Conservation (phyloP, 2,888 invertebrate species). For the Drosophila testacea region DNA sequence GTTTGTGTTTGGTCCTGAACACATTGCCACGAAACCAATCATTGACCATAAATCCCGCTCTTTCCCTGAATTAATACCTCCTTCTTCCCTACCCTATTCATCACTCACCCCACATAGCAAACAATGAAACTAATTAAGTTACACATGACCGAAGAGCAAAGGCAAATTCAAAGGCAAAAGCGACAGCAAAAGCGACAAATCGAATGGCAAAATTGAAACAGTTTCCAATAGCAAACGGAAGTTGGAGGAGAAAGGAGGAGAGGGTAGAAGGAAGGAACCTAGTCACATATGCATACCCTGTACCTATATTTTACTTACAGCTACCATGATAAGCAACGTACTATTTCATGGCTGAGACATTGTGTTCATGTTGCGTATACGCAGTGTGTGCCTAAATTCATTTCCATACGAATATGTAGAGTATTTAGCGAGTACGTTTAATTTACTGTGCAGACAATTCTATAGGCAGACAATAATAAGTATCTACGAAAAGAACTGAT, state of each 20-base stretch:
- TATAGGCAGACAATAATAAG: too few species aligned
- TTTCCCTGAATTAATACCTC: not conserved
- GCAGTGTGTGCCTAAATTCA: conserved; percentile 23
- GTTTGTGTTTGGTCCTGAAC: conserved; percentile 13
- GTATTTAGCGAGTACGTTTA: not conserved
- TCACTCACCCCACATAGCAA: conserved; percentile 35
- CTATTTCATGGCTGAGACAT: conserved; percentile 12
- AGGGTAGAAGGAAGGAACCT: not conserved
- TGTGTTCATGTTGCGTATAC: conserved; percentile 41
- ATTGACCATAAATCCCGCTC: conserved; percentile 39
- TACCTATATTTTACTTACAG: not conserved
- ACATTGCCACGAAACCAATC: conserved; percentile 38
- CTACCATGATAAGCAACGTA: conserved; percentile 6
- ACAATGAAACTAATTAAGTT: conserved; percentile 75
- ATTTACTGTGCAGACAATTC: not conserved
- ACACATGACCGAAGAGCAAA: conserved; percentile 49
- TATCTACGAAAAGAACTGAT: too few species aligned
- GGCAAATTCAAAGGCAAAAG: not conserved
- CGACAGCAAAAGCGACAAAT: conserved; percentile 37
- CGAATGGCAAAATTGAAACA: conserved; percentile 50
- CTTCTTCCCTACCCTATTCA: not conserved
- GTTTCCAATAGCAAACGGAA: conserved; percentile 18
- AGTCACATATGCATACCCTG: conserved; percentile 2
- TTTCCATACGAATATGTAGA: not conserved
- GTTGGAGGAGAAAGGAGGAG: not conserved